These are phyloP conservation scores for Poeciliopsis prolifica DNA, from an alignment of 2,113 vertebrate genomes.

Conservation along the genomic window DNA sequence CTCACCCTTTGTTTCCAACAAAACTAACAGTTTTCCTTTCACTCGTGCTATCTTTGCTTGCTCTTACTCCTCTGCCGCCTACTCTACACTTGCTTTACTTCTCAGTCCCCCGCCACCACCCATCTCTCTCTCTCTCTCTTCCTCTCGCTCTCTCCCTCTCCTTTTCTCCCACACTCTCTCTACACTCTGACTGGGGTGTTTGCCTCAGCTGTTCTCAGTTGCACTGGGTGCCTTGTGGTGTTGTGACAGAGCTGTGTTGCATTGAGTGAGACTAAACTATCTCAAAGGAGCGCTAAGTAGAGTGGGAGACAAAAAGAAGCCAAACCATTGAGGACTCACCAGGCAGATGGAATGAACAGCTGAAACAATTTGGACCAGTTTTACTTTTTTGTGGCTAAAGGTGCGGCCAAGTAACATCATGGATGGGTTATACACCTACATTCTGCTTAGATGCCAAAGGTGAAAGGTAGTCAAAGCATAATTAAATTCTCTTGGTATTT, in stretches of 20 bases:
- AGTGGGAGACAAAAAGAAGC: conserved; percentile 33
- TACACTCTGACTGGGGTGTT: conserved; percentile 63
- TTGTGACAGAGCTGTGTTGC: conserved; percentile 65
- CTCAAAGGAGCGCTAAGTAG: conserved; percentile 52
- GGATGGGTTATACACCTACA: conserved; percentile 34
- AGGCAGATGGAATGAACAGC: conserved; percentile 62
- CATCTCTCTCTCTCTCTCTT: conserved; percentile 7
- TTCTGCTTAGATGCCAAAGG: conserved; percentile 30
- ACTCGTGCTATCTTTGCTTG: conserved; percentile 43
- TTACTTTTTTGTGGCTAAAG: conserved; percentile 51
- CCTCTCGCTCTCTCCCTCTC: conserved; percentile 29
- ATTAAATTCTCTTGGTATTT: conserved; percentile 4
- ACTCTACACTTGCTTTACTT: conserved; percentile 46
- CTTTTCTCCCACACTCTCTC: conserved; percentile 44
- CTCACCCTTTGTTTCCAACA: conserved; percentile 37
- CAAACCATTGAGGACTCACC: conserved; percentile 40
- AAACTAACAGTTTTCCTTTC: conserved; percentile 58
- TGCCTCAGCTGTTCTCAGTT: conserved; percentile 77
- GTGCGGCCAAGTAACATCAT: conserved; percentile 36
- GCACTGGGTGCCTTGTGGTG: conserved; percentile 68
- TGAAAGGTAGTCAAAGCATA: conserved; percentile 41
- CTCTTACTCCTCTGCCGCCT: conserved; percentile 58
- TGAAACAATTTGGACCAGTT: conserved; percentile 66
- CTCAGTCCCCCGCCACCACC: conserved; percentile 21
- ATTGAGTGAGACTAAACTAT: conserved; percentile 61